Evolutionary conservation across 2,888 invertebrate genomes (phyloP), one percentile per base, ranked within the genome.

Genomic region (Dichetophora obliterata): DNA sequence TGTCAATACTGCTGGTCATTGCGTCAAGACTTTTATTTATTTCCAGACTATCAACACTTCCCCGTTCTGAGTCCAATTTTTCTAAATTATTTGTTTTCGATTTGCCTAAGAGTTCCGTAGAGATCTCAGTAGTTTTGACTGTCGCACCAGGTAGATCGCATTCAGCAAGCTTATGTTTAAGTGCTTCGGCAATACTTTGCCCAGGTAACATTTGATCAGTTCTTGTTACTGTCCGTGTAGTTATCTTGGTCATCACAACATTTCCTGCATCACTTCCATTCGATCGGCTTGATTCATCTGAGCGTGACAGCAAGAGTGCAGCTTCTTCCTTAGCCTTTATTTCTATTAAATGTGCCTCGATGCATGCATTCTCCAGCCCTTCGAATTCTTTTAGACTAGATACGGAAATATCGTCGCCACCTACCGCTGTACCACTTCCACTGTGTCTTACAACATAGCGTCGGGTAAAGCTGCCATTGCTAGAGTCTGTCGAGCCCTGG

Each of bases 371-470:
- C 90, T 98, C 98, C 2, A 98, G 89, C 0, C 95, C 95, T 90
- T 98, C 98, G 87, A 98, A 98, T 87, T 98, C 98, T 87, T 96
- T 95, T 27, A 98, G 90, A 59, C 97, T 97, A 8, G 95, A 95
- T 37, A 95, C 90, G 2, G 96, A 96, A 63, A 96, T 91, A 85
- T 97, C 96, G 87, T 97, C 97, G 3, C 92, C 92, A 3, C 92
- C 92, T 2, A 83, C 87, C 3, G 80, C 83, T 34, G 84, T 81
- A 0, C 84, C 86, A 66, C 83, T 84, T 83, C 93, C 94, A 84
- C 93, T 94, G 84, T 93, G 93, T 81, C 94, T 92, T 9, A 93
- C 89, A 77, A 92, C 88, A 82, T 94, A 94, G 73, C 94, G 91
- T 74, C 92, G 91, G n/a, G 95, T 94, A 77, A 95, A 92, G 83